Evolutionary conservation across 1,140 invertebrate genomes (phyloP), one percentile per base, ranked within the genome.

Genomic region (Conopomorpha cramerella): DNA sequence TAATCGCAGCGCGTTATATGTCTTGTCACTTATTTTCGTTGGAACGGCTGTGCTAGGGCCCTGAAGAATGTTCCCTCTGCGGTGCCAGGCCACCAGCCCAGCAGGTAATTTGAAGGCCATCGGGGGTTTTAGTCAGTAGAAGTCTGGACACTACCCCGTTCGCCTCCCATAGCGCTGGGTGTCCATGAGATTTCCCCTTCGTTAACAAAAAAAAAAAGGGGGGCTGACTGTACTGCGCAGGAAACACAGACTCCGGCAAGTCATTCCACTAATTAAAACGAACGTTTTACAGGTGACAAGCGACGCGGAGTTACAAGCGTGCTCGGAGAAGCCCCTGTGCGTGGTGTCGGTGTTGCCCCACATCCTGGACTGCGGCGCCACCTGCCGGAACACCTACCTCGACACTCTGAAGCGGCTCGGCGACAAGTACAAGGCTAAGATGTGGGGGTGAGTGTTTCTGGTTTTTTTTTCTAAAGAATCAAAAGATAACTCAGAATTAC

Each of bases 331-430:
- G 60, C 91, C 93, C 15, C 77, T 99, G 2, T 99, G 98, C 68
- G 87, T 99, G 13, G 84, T 99, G 19, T 88, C 96, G 1, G 85
- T 99, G 6, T 68, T 99, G 32, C 98, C 98, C 0, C 93, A 99
- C 58, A 97, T 99, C 47, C 83, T 98, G 3, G 97, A 99, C 73
- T 99, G 98, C 70, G 93, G 99, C 64, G 84, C 95, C 0, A 82
- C 91, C 13, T 99, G 98, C 64, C 84, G 98, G 49, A 97, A 98
- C 67, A 78, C 83, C 2, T 99, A 97, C 73, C 71, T 99, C 8
- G 65, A 84, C 7, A 86, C 85, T 2, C 74, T 99, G 0, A 85
- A 81, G 12, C 71, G 81, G 2, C 78, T 96, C 26, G 94, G 87
- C 11, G 93, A 97, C 26, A 95, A 95, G 67, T 98, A 89, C 74